Evolutionary conservation across 2,797 vertebrate genomes (phyloP).

Genomic region (Malurus leucopterus): DNA sequence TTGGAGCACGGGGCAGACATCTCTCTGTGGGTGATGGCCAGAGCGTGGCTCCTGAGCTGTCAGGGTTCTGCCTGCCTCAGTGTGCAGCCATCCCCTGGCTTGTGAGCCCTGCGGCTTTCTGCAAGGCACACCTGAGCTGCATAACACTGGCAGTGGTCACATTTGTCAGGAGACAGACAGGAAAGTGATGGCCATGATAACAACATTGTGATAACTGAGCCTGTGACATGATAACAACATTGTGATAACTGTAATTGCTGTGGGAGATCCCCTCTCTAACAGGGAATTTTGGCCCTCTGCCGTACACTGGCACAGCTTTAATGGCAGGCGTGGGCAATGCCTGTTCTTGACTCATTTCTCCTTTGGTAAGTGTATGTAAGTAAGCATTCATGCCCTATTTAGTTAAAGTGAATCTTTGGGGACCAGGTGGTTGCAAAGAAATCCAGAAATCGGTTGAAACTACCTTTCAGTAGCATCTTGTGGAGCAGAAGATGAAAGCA

Average conservation of each 20-base stretch:
- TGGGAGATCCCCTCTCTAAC: neutral
- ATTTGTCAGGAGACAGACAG: neutral
- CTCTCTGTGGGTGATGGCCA: neutral
- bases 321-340: neutral
- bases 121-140: neutral
- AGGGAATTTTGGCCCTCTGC: neutral
- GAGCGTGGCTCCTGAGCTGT: neutral
- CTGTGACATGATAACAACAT: fast-evolving
- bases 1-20: neutral
- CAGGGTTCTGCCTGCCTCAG: fast-evolving
- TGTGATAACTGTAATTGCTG: neutral
- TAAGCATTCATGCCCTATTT: neutral
- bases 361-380: neutral
- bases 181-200: neutral
- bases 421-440: neutral
- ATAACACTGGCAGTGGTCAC: neutral
- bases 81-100: neutral
- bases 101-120: neutral
- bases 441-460: neutral
- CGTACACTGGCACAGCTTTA: neutral
- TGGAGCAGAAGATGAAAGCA: neutral
- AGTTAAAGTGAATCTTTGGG: neutral
- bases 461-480: neutral
- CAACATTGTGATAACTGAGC: neutral
- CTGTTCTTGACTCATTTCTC: neutral